Evolutionary conservation across 2,797 vertebrate genomes (phyloP).

Genomic region (Australoheros facetus): DNA sequence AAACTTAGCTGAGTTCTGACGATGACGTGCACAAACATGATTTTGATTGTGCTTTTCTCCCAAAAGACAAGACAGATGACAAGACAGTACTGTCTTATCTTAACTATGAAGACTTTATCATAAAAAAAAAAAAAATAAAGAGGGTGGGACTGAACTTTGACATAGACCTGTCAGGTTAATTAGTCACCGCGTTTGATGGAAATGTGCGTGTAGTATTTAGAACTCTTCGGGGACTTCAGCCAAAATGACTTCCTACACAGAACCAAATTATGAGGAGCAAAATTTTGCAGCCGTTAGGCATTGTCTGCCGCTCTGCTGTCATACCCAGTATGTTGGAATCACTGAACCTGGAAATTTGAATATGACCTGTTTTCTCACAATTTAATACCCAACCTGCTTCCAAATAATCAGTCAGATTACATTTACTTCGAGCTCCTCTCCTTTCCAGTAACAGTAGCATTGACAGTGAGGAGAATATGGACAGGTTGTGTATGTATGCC

Average conservation of each 20-base stretch:
- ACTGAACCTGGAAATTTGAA: background rate
- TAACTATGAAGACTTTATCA: background rate
- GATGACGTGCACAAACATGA: background rate
- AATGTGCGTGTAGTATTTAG: background rate
- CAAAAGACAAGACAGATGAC: background rate
- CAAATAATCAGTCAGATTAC: background rate
- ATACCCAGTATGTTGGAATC: background rate
- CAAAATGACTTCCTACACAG: slow-evolving; percentile 27
- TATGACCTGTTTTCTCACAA: background rate
- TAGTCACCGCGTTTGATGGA: background rate
- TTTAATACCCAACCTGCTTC: background rate
- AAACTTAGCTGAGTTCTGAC: background rate
- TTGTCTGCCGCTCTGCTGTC: slow-evolving; percentile 16
- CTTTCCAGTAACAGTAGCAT: background rate
- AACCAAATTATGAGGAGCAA: slow-evolving; percentile 32
- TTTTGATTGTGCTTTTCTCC: background rate
- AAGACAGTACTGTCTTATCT: background rate
- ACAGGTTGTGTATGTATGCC: background rate
- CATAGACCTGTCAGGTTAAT: background rate
- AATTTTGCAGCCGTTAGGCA: slow-evolving; percentile 49
- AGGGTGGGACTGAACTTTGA: background rate
- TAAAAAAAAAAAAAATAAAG: background rate
- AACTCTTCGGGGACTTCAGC: slow-evolving; percentile 35
- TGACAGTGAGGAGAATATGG: background rate
- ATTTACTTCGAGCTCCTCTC: background rate